phyloP scores from a whole-genome alignment of 2,888 invertebrate species.

The Incurvaria masculella region DNA sequence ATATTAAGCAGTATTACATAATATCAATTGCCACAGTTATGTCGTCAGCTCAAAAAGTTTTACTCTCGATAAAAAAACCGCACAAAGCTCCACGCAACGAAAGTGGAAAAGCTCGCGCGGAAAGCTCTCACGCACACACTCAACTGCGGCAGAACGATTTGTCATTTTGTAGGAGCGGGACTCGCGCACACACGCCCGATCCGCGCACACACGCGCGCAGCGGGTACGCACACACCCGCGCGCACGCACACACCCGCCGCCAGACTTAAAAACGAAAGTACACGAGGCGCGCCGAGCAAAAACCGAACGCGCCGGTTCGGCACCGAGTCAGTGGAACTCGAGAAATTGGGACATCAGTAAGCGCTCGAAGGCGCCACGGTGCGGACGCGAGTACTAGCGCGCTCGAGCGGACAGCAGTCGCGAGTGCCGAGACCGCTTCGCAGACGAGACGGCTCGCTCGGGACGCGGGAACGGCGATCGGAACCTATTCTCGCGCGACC shows the following conservation, averaged over 20 bases:
- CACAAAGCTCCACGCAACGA: slow-evolving; percentile 38
- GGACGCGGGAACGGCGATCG: background rate
- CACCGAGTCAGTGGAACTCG: slow-evolving; percentile 56
- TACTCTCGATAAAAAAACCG: slow-evolving; percentile 13
- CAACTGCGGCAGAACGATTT: background rate
- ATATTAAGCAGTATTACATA: too few relatives aligned
- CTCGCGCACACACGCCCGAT: slow-evolving; percentile 29
- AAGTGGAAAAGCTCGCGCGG: slow-evolving; percentile 47
- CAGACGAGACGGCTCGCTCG: too few relatives aligned
- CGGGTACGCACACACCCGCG: slow-evolving; percentile 16
- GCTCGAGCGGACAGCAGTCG: background rate
- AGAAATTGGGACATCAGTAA: slow-evolving; percentile 66
- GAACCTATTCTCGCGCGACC: background rate
- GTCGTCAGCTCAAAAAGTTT: slow-evolving; percentile 21
- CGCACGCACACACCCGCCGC: slow-evolving; percentile 20
- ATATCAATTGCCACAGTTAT: slow-evolving; percentile 20
- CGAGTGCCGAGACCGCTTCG: too few relatives aligned
- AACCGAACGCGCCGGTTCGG: slow-evolving; percentile 44
- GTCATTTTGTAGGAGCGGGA: slow-evolving; percentile 2
- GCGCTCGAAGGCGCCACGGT: slow-evolving; percentile 50
- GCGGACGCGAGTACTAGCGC: slow-evolving; percentile 31
- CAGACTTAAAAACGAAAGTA: slow-evolving; percentile 52
- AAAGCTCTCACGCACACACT: slow-evolving; percentile 14
- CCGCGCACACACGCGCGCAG: slow-evolving; percentile 29
- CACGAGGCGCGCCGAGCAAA: slow-evolving; percentile 44